Base-by-base conservation (phyloP, 2,113 vertebrate genomes). In the Gymnorhina tibicen region DNA sequence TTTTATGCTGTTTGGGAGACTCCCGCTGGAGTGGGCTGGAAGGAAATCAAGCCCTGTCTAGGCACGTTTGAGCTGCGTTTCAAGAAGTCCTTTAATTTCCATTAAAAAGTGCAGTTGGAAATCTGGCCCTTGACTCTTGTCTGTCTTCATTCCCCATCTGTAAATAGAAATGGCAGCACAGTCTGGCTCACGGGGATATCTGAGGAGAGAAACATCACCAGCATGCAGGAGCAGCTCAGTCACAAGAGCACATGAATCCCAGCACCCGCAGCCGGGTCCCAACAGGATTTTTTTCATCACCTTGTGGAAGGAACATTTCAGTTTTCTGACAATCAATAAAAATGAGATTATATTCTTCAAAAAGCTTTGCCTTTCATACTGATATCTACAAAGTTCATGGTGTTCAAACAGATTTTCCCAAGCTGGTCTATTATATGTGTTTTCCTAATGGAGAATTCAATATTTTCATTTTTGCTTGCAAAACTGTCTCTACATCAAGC, bases 381-480 rank as follows among this genome's bases (percentile, higher is more conserved):
- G 49, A 69, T 89, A 84, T 15, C 64, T 35, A 39, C 60, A 50
- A 37, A 89, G 81, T 63, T 95, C 53, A 68, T 72, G 32, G 73
- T 78, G 32, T 60, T 89, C 59, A 79, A 92, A 52, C 39, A 94
- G 11, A 60, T 92, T 93, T 96, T 81, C 52, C 90, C 80, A 86
- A 44, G 79, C 64, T 75, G 68, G 7, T 85, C n/a, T 85, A 39
- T 66, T 75, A 20, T 56, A 55, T 58, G 20, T 67, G 85, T 88
- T 96, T 94, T 94, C 62, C 64, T 93, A 73, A 84, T 37, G 23
- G 32, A 75, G 80, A 95, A 76, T 59, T 78, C 68, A 46, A 7
- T 84, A 50, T 94, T 93, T 95, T 94, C 73, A 63, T 73, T 95
- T 91, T 84, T 85, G 55, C 67, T 95, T 82, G 74, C 83, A 81